These are phyloP conservation scores for Heliconius ismenius DNA, from an alignment of 2,888 invertebrate species.

Conservation along the genomic window DNA sequence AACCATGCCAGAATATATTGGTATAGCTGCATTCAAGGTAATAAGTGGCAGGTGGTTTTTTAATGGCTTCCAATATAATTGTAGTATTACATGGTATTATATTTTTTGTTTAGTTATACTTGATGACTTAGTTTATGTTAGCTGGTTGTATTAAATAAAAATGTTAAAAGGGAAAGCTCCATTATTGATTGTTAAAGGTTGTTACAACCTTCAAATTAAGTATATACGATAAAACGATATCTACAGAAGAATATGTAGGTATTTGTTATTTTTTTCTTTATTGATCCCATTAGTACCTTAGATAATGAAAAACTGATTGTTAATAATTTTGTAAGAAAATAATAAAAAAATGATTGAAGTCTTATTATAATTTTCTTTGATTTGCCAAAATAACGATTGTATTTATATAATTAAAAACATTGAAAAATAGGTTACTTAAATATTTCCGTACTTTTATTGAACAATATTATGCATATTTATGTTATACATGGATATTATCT, in stretches of 20 bases:
- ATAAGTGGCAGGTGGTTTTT: constrained; percentile 12
- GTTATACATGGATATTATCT: neutral
- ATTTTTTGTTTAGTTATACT: neutral
- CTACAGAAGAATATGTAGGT: too few relatives aligned
- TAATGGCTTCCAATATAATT: constrained; percentile 24
- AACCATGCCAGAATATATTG: constrained; percentile 1
- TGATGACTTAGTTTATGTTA: constrained; percentile 10
- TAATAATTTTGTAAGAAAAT: too few relatives aligned
- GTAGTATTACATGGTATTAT: constrained; percentile 33
- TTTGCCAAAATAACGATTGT: too few relatives aligned
- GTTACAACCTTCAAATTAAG: neutral
- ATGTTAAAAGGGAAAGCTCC: neutral
- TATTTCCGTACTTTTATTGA: too few relatives aligned
- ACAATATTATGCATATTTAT: too few relatives aligned
- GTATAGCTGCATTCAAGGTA: constrained; percentile 8
- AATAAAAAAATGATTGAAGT: too few relatives aligned
- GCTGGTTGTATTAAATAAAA: neutral
- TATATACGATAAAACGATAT: neutral
- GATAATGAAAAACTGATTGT: too few relatives aligned
- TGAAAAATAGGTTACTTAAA: neutral
- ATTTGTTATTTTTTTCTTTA: too few relatives aligned
- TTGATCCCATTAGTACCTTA: too few relatives aligned
- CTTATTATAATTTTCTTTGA: too few relatives aligned
- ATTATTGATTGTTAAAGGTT: neutral
- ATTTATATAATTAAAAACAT: neutral